phyloP scores from a whole-genome alignment of 2,797 vertebrate species.

The Spinus olivaceus region DNA sequence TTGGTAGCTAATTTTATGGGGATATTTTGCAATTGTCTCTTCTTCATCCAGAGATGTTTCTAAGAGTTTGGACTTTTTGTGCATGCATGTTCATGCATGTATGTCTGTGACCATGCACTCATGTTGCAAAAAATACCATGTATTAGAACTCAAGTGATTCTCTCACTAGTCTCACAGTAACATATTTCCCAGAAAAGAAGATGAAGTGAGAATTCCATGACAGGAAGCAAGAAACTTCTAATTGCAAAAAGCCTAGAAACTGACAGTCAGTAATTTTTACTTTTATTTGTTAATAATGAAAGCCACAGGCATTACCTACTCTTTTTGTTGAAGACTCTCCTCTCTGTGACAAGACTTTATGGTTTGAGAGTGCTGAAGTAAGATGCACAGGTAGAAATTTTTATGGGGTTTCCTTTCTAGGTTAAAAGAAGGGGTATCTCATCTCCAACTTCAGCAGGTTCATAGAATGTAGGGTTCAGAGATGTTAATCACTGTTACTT shows the following conservation, averaged over 20 bases:
- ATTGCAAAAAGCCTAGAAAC: not conserved
- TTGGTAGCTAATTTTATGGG: not conserved
- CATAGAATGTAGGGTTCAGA: slow-evolving; percentile 63
- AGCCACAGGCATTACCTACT: not conserved
- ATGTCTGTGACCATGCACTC: not conserved
- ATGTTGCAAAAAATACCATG: not conserved
- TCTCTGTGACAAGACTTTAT: not conserved
- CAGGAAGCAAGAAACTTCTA: not conserved
- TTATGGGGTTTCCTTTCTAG: slow-evolving; percentile 49
- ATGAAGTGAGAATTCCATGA: not conserved
- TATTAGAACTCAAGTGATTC: not conserved
- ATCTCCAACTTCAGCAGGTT: slow-evolving; percentile 23
- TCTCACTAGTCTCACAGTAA: not conserved
- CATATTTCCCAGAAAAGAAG: not conserved
- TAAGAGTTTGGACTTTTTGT: not conserved
- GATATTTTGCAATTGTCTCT: not conserved
- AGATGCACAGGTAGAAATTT: slow-evolving; percentile 48
- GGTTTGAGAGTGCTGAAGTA: slow-evolving; percentile 2
- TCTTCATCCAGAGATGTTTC: not conserved
- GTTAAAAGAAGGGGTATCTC: not conserved
- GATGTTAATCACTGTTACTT: slow-evolving; percentile 85
- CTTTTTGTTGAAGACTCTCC: not conserved
- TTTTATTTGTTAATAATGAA: not conserved
- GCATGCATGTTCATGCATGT: not conserved
- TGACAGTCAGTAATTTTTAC: not conserved